Evolutionary conservation across 2,797 vertebrate species (phyloP), one percentile per base, ranked within the genome.

Genomic region (Spondyliosoma cantharus): DNA sequence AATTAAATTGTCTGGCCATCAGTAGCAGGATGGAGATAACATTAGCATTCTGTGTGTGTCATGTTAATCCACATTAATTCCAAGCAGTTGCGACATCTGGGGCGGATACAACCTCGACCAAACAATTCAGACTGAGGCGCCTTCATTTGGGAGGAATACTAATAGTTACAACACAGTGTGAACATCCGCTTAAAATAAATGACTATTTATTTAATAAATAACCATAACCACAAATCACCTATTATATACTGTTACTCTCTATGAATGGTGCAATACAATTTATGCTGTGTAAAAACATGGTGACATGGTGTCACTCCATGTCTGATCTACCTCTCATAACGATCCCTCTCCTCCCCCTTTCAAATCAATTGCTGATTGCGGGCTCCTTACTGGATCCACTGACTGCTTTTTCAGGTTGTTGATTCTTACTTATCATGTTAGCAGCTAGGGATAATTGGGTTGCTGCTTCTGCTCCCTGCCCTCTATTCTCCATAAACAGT

Each of bases 331-430:
- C 95, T 96, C 94, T 95, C 93, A 96, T 94, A 94, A 93, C 93
- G 90, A 94, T 92, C n/a, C 50, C 46, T 17, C 37, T 8, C 29
- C 93, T 93, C 71, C 78, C 73, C 82, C 92, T 95, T 94, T 94
- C 86, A 95, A 94, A 95, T 93, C 93, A 25, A 81, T 93, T 95
- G 25, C 94, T 91, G 88, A 93, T 93, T 93, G 91, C 94, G 93
- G 93, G 93, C 94, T 95, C 93, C 91, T 95, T 93, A 94, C 93
- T 92, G 92, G 92, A 95, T 85, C 93, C 94, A 92, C 93, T 95
- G 96, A 96, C 96, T 95, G 93, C 92, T 88, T 94, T 96, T 96
- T 96, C 92, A 96, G 95, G 94, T 95, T 91, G 94, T 94, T 95
- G 94, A 96, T 96, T 95, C 95, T 89, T 92, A 83, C 88, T 95